Evolutionary conservation across 2,888 invertebrate genomes (phyloP).

Genomic region (Coenonympha arcania): DNA sequence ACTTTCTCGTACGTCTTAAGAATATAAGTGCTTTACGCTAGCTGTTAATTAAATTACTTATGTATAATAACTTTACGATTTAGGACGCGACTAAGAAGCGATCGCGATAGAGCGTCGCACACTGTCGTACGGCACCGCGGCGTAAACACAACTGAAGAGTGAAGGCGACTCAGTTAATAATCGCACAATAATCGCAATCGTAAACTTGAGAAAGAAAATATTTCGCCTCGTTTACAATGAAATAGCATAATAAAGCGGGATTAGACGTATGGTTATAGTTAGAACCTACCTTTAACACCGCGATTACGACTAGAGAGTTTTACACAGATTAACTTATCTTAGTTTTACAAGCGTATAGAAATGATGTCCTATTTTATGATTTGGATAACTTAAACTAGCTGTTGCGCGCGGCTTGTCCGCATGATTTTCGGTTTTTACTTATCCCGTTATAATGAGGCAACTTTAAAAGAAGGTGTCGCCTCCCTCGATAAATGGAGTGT

Average conservation of each 20-base stretch:
- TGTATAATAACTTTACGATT: constrained; percentile 10
- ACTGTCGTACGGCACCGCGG: constrained; percentile 45
- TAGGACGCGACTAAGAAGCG: constrained; percentile 11
- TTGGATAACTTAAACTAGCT: too few relatives aligned
- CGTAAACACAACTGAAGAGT: constrained; percentile 50
- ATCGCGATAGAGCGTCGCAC: constrained; percentile 24
- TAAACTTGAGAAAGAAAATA: constrained; percentile 48
- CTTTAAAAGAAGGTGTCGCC: too few relatives aligned
- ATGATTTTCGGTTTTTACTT: background rate
- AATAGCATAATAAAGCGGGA: constrained; percentile 9
- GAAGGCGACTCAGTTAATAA: constrained; percentile 36
- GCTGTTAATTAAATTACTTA: constrained; percentile 17
- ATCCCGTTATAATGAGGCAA: too few relatives aligned
- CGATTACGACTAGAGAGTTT: background rate
- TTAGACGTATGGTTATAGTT: background rate
- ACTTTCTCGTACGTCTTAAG: constrained; percentile 9
- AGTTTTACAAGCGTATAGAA: too few relatives aligned
- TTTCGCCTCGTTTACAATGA: constrained; percentile 27
- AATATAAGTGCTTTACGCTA: constrained; percentile 3
- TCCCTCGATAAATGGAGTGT: too few relatives aligned
- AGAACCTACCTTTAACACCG: background rate
- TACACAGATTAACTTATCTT: background rate
- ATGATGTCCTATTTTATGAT: too few relatives aligned
- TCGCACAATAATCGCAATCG: constrained; percentile 42
- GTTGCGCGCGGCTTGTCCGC: too few relatives aligned